Percentiles rank a stretch among this genome's conserved stretches.
phyloP scores from a whole-genome alignment of 1,140 invertebrate genomes.

The Drusus annulatus region DNA sequence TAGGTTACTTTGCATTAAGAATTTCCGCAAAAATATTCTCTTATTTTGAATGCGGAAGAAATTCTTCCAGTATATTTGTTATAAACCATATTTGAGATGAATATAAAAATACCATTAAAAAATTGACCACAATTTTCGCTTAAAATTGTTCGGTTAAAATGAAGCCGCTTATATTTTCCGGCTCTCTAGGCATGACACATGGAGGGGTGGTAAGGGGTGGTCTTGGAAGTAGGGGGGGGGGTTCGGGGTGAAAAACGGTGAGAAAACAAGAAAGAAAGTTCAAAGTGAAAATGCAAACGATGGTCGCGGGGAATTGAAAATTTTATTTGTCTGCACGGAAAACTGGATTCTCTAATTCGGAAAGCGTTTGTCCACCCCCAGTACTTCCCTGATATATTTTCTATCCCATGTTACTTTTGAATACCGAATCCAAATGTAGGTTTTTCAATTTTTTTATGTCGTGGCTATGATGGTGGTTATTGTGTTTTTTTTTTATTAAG shows the following conservation, averaged over 20 bases:
- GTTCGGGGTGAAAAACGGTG: conserved; percentile 27
- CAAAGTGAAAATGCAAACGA: conserved; percentile 46
- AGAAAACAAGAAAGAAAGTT: conserved; percentile 27
- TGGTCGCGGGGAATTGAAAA: conserved; percentile 37
- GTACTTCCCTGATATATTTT: background rate
- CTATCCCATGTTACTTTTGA: background rate
- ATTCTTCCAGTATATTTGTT: too few relatives aligned
- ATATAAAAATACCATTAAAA: too few relatives aligned
- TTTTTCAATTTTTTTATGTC: background rate
- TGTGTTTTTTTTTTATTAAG: too few relatives aligned
- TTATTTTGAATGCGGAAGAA: too few relatives aligned
- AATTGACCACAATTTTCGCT: too few relatives aligned
- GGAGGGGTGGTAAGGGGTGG: background rate
- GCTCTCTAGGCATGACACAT: background rate
- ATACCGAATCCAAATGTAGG: background rate
- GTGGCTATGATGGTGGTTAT: too few relatives aligned
- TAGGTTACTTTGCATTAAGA: too few relatives aligned
- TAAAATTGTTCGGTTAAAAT: background rate
- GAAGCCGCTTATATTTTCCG: conserved; percentile 26
- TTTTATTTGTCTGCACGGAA: conserved; percentile 39
- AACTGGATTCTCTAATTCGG: background rate
- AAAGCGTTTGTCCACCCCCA: background rate
- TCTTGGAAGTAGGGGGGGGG: background rate
- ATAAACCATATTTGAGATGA: too few relatives aligned
- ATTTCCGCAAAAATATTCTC: too few relatives aligned